A percentile compares a stretch with the other conserved stretches of the same genome.
These are phyloP conservation scores for Formica selysi DNA, from an alignment of 1,140 invertebrate genomes.

Conservation along the genomic window DNA sequence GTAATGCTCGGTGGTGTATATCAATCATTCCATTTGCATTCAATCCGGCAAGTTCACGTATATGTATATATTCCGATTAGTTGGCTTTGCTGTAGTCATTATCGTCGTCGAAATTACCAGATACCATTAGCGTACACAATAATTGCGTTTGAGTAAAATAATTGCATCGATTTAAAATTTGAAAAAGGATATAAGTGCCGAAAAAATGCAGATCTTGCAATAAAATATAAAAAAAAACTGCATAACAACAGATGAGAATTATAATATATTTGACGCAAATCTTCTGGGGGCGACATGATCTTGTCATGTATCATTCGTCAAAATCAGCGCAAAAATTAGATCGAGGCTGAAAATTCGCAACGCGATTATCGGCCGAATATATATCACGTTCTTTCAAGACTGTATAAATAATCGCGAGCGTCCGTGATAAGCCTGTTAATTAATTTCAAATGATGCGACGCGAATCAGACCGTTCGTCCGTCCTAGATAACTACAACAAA, in stretches of 20 bases:
- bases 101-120: slow-evolving; percentile 31
- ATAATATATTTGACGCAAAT: slow-evolving; percentile 1
- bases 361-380: neutral
- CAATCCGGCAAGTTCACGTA: slow-evolving; percentile 41
- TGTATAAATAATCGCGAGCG: slow-evolving; percentile 7
- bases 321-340: slow-evolving; percentile 17
- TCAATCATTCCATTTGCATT: slow-evolving; percentile 60
- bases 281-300: neutral
- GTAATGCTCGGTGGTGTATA: slow-evolving; percentile 47
- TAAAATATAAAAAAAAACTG: neutral
- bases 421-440: slow-evolving; percentile 17
- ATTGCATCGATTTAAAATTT: slow-evolving; percentile 20
- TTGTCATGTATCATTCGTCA: neutral
- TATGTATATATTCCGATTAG: slow-evolving; percentile 26
- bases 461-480: neutral
- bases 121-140: slow-evolving; percentile 8
- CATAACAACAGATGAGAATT: neutral
- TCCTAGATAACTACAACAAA: neutral
- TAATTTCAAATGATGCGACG: slow-evolving; percentile 10
- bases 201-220: neutral
- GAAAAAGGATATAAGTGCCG: neutral
- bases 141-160: slow-evolving; percentile 46
- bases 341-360: slow-evolving; percentile 23
- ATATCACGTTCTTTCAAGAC: slow-evolving; percentile 25
- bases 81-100: slow-evolving; percentile 40